Evolutionary conservation across 2,113 vertebrate species (phyloP).

Genomic region (Orthonyx spaldingii): DNA sequence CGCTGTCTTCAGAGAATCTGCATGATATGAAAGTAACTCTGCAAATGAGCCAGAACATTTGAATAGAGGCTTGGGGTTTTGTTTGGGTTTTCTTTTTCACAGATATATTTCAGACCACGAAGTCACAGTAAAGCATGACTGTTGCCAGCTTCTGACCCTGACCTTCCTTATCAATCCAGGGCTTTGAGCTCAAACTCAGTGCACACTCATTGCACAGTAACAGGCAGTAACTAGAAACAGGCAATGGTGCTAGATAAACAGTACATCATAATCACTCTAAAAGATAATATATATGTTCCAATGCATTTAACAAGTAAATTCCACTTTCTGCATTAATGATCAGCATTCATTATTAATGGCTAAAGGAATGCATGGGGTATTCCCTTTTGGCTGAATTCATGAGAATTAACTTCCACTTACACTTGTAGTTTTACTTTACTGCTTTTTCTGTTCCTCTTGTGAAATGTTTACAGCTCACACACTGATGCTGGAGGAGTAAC

Average conservation of each 20-base stretch:
- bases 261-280: not conserved
- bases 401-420: not conserved
- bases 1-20: not conserved
- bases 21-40: not conserved
- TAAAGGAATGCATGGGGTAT: not conserved
- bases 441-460: not conserved
- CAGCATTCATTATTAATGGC: not conserved
- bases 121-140: not conserved
- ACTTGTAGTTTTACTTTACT: not conserved
- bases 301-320: not conserved
- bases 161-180: not conserved
- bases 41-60: not conserved
- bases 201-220: not conserved
- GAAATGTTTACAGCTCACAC: not conserved
- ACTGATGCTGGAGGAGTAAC: not conserved
- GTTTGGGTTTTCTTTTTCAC: not conserved
- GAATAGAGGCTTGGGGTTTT: not conserved
- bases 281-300: not conserved
- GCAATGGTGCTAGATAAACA: not conserved
- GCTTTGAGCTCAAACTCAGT: not conserved
- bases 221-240: not conserved
- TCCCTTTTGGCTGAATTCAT: not conserved
- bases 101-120: not conserved
- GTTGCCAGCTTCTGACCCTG: not conserved
- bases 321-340: not conserved